Conservation (phyloP, 2,888 invertebrate species). For the Lasioglossum malachurum region DNA sequence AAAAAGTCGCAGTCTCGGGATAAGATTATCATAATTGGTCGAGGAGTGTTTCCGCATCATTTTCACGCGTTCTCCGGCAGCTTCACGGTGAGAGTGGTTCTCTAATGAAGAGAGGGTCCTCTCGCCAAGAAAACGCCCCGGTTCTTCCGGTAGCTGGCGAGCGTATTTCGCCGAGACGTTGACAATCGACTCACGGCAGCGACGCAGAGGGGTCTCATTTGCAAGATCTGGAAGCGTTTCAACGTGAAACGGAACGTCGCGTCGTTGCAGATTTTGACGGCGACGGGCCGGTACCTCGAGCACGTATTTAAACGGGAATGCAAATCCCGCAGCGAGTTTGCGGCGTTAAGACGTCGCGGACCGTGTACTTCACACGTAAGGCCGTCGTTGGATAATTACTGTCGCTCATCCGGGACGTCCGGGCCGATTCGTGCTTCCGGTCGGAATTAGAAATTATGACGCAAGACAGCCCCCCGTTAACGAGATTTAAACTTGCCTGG, state of each 20-base stretch:
- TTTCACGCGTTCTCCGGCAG: not conserved
- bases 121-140: not conserved
- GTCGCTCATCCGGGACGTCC: slow-evolving; percentile 33
- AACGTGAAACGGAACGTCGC: not conserved
- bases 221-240: not conserved
- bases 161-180: not conserved
- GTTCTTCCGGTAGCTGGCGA: not conserved
- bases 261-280: slow-evolving; percentile 21
- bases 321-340: slow-evolving; percentile 33
- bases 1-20: too few species aligned
- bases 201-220: slow-evolving; percentile 23
- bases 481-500: slow-evolving; percentile 15
- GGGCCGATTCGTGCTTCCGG: not conserved
- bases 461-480: not conserved
- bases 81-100: not conserved
- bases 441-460: not conserved
- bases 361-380: slow-evolving; percentile 5
- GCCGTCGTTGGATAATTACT: slow-evolving; percentile 37
- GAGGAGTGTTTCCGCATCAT: not conserved
- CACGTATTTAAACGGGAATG: slow-evolving; percentile 32
- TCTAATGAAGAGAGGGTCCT: not conserved
- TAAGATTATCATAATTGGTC: not conserved
- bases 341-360: slow-evolving; percentile 38
- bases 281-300: not conserved
- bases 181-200: slow-evolving; percentile 17